These are phyloP conservation scores for Halichoerus grypus DNA, from an alignment of 2,113 vertebrate genomes.

Conservation along the genomic window DNA sequence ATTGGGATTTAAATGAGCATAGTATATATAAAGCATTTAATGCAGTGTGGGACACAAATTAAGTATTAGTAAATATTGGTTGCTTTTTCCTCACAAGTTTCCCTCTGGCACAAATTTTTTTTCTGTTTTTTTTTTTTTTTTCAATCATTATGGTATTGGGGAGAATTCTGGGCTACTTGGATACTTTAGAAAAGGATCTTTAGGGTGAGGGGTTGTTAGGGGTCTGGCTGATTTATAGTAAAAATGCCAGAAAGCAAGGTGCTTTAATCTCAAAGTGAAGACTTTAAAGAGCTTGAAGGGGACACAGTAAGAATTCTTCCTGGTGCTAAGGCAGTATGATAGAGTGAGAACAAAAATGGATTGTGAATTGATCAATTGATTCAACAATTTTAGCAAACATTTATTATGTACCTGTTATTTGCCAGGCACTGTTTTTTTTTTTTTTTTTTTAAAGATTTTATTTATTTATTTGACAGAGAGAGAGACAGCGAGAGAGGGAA, in stretches of 20 bases:
- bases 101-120: not conserved
- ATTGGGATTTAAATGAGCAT: conserved; percentile 28
- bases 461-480: no score
- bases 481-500: no score
- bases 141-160: not conserved
- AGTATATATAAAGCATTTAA: not conserved
- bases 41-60: not conserved
- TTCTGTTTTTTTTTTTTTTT: not conserved
- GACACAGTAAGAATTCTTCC: not conserved
- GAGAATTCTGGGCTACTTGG: not conserved
- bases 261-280: conserved; percentile 18
- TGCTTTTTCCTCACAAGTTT: not conserved
- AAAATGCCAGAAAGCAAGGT: not conserved
- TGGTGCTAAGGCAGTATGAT: not conserved
- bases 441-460: no score
- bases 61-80: not conserved
- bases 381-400: conserved; percentile 6
- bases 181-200: not conserved
- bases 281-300: not conserved
- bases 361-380: conserved; percentile 13
- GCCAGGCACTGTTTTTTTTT: not conserved
- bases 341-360: conserved; percentile 25
- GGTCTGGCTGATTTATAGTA: not conserved
- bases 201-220: not conserved
- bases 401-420: conserved; percentile 3